Evolutionary conservation across 2,888 invertebrate genomes (phyloP), one percentile per base, ranked within the genome.

Genomic region (Nasonia oneida): DNA sequence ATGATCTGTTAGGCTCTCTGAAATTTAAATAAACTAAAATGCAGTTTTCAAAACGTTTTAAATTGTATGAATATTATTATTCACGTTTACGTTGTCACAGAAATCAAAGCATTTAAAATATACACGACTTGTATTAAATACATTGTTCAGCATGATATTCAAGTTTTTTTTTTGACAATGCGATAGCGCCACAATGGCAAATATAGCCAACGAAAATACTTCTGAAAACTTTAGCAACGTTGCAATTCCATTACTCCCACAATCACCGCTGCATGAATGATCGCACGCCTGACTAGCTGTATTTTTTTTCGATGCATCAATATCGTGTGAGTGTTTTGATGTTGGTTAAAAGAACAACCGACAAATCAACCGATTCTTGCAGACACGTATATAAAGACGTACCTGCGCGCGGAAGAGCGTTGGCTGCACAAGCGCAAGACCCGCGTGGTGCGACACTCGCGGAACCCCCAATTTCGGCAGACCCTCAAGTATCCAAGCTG

Each of bases 311-410:
- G 2, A 18, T 53, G 3, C 15, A 18, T 53, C 53, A 3, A 53
- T 53, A 5, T 53, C 5, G 12, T 47, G 12, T 47, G 47, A 47
- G 12, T 47, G 53, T 18, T 18, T 53, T 4, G 18, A 53, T 53
- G 53, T 53, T 18, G n/a, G 1, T 8, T 23, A 6, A 61, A 61
- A 61, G 23, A 4, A 61, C 23, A 18, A 15, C 5, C 6, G 15
- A 53, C 3, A 18, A 61, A 61, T 6, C 18, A 61, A 23, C 6
- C 57, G 6, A 23, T 80, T 33, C 3, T 89, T 90, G 95, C 96
- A 92, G 98, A 98, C 93, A 98, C 98, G 33, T 98, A 98, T 94
- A 98, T 98, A 81, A 98, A 98, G 94, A 98, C 98, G 89, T 98
- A 98, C 93, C 95, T 98, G 86, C 96, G 97, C 85, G 98, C 98